Percentiles rank a stretch among this genome's conserved stretches.
phyloP scores from a whole-genome alignment of 2,888 invertebrate species.

The Drepana falcataria region DNA sequence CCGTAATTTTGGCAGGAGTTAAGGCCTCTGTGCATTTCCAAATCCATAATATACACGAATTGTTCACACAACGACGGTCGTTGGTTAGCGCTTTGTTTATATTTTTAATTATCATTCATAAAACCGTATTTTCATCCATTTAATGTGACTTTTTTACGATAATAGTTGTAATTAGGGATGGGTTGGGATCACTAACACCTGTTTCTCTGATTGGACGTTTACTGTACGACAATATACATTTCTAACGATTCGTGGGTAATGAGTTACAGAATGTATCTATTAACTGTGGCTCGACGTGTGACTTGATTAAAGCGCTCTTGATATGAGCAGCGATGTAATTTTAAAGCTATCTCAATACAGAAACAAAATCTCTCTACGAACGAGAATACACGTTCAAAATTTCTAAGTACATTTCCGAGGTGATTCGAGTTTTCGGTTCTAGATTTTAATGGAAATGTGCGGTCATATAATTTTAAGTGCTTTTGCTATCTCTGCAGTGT shows the following conservation, averaged over 20 bases:
- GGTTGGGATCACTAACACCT: conserved; percentile 24
- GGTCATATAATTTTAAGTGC: too few relatives aligned
- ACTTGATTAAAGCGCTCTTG: neutral
- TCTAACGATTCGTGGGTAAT: conserved; percentile 8
- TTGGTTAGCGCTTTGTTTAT: conserved; percentile 39
- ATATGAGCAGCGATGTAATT: neutral
- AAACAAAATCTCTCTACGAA: too few relatives aligned
- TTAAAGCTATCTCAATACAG: too few relatives aligned
- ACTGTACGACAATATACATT: conserved; percentile 8
- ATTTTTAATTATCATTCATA: conserved; percentile 37
- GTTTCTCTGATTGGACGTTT: conserved; percentile 19
- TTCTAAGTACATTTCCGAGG: too few relatives aligned
- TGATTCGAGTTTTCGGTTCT: too few relatives aligned
- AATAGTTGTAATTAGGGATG: conserved; percentile 30
- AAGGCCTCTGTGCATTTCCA: conserved; percentile 5
- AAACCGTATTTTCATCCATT: conserved; percentile 24
- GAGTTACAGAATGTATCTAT: neutral
- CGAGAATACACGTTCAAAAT: too few relatives aligned
- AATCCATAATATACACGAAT: conserved; percentile 5
- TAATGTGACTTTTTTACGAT: conserved; percentile 37
- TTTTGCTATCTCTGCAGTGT: too few relatives aligned
- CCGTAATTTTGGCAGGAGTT: too few relatives aligned
- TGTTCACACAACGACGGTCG: conserved; percentile 14
- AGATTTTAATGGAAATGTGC: too few relatives aligned
- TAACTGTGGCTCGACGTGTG: neutral